phyloP scores from a whole-genome alignment of 2,888 invertebrate genomes.

The Nezara viridula region DNA sequence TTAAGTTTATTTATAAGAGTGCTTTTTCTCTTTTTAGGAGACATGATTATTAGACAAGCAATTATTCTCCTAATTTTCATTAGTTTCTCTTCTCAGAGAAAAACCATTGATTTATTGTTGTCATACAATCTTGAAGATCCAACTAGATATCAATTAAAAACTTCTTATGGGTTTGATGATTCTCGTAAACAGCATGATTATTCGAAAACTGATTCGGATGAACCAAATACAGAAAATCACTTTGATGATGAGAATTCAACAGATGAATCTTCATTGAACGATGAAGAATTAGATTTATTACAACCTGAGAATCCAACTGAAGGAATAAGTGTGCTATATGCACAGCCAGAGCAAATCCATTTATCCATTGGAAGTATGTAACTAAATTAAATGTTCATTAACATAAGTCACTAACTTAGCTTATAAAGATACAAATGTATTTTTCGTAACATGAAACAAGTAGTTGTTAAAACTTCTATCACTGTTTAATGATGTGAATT shows the following conservation, averaged over 20 bases:
- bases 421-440: background rate
- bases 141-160: background rate
- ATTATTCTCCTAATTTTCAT: background rate
- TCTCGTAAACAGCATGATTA: background rate
- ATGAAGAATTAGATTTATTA: background rate
- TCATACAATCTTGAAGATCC: constrained; percentile 1
- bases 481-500: background rate
- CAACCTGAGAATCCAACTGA: background rate
- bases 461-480: background rate
- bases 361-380: constrained; percentile 75
- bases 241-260: background rate
- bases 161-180: constrained; percentile 6
- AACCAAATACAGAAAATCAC: background rate
- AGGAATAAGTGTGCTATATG: constrained; percentile 66
- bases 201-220: background rate
- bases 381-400: background rate
- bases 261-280: background rate
- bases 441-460: no score
- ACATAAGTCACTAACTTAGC: background rate
- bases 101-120: constrained; percentile 15
- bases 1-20: background rate
- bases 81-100: background rate
- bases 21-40: background rate
- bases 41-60: background rate
- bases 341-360: constrained; percentile 80